Base-by-base conservation (phyloP, 2,888 invertebrate species). In the Lysandra bellargus region DNA sequence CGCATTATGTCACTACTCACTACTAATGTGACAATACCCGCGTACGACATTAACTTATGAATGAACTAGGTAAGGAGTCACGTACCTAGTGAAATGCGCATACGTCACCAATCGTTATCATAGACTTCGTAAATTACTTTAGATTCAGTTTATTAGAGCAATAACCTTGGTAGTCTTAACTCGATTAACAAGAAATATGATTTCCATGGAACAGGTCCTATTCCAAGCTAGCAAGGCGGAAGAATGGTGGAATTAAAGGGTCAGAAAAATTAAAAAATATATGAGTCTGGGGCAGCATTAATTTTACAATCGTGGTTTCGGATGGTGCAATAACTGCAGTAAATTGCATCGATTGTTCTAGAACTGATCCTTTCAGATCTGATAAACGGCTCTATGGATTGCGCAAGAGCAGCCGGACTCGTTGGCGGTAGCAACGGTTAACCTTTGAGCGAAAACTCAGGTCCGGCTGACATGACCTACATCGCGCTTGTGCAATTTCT, bases 391-490 rank as follows among this genome's bases (percentile, higher is more conserved):
- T 89, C 88, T 90, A 90, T 90, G 86, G 87, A 86, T 93, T 93
- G 92, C 91, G 92, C 90, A 93, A 93, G 86, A 85, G 84, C 85
- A 92, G 91, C 93, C 92, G 92, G 93, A 91, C 89, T 89, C 87
- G 86, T 79, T 61, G 84, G 86, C 86, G 82, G 85, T 87, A 86
- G 85, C 87, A 86, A 86, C 85, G 87, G 89, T 88, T 91, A 93
- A 93, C 94, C 94, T 94, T 93, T 93, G 88, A 87, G 91, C 92
- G 90, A 91, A 91, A 92, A 92, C 91, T 90, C 90, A 90, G 92
- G 91, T 93, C 94, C 94, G 94, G 92, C 92, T 90, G 91, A 88
- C 93, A 92, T 92, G 94, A 94, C 94, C 94, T 85, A 94, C 94
- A 88, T 94, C 83, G 85, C 83, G 87, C 90, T 94, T 93, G 91